Conservation (phyloP, 1,140 invertebrate species). For the Uloborus diversus region DNA sequence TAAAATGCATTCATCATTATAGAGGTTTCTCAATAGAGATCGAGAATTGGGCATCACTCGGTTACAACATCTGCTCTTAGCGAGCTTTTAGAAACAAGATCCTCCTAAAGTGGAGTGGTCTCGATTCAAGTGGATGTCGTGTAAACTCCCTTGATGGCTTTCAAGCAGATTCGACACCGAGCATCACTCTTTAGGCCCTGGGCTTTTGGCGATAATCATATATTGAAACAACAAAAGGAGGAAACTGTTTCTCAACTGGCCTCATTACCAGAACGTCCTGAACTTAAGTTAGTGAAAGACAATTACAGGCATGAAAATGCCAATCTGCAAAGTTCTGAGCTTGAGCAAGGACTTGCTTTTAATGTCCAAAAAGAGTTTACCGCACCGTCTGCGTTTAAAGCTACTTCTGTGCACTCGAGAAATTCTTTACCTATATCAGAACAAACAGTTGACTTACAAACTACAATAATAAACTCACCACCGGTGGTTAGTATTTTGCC, state of each 20-base stretch:
- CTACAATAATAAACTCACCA: background rate
- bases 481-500: background rate
- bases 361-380: background rate
- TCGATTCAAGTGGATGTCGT: slow-evolving; percentile 14
- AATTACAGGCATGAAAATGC: background rate
- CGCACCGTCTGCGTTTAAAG: background rate
- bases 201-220: slow-evolving; percentile 17
- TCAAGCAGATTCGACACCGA: slow-evolving; percentile 56
- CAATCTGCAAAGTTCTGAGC: background rate
- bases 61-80: slow-evolving; percentile 54
- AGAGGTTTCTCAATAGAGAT: slow-evolving; percentile 15
- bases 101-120: slow-evolving; percentile 29
- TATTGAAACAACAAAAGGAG: background rate
- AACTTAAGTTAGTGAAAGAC: background rate
- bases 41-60: slow-evolving; percentile 33
- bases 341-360: background rate
- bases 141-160: slow-evolving; percentile 47
- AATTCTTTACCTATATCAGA: background rate
- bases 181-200: slow-evolving; percentile 56
- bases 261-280: background rate
- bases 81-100: slow-evolving; percentile 49
- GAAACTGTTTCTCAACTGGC: background rate
- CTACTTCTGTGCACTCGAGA: background rate
- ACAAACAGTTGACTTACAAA: background rate
- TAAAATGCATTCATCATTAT: slow-evolving; percentile 44